Evolutionary conservation across 2,797 vertebrate species (phyloP).

Genomic region (Acanthurus lineatus): DNA sequence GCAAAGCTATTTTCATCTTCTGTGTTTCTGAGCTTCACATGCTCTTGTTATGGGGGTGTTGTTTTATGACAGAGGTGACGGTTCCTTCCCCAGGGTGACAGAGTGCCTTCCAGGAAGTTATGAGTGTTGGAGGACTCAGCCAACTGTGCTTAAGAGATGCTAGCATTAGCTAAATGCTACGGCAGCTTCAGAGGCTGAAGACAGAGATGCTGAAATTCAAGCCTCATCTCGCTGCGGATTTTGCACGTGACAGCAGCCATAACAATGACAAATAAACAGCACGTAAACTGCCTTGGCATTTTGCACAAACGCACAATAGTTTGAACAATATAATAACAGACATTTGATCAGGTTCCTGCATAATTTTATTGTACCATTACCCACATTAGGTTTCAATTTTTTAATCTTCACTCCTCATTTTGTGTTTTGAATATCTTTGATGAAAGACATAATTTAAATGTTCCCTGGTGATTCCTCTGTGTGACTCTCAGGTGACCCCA

Average conservation of each 20-base stretch:
- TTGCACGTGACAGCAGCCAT: background rate
- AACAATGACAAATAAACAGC: constrained; percentile 10
- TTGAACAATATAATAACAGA: constrained; percentile 18
- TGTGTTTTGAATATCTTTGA: constrained; percentile 57
- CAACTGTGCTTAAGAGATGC: background rate
- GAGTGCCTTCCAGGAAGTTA: constrained; percentile 33
- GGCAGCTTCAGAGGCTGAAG: background rate
- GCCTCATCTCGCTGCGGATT: background rate
- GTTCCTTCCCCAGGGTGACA: constrained; percentile 20
- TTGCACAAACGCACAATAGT: constrained; percentile 1
- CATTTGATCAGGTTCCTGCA: constrained; percentile 39
- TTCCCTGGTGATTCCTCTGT: constrained; percentile 15
- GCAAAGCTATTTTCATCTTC: constrained; percentile 25
- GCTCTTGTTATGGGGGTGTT: constrained; percentile 30
- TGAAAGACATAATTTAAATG: constrained; percentile 37
- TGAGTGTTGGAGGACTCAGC: background rate
- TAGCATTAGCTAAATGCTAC: constrained; percentile 5
- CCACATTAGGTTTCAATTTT: constrained; percentile 33
- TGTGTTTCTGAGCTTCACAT: constrained; percentile 31
- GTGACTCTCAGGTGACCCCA: constrained; percentile 27
- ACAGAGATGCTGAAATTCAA: background rate
- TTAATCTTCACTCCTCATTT: constrained; percentile 18
- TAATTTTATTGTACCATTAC: constrained; percentile 46
- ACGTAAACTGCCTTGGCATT: background rate
- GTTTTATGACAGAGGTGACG: constrained; percentile 36